phyloP scores from a whole-genome alignment of 2,797 vertebrate genomes.

The Cottoperca gobio region DNA sequence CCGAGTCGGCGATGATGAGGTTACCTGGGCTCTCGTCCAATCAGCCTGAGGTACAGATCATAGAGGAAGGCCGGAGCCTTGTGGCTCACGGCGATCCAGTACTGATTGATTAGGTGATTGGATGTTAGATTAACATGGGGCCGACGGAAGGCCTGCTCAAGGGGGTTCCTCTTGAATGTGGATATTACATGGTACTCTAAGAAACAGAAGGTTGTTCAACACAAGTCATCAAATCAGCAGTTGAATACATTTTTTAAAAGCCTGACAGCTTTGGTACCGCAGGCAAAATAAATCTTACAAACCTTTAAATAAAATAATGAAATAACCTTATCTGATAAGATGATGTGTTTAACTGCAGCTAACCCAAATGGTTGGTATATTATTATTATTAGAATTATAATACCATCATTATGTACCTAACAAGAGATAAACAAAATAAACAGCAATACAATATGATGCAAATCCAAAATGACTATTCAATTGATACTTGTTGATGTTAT shows the following conservation, averaged over 20 bases:
- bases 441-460: not conserved
- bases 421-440: not conserved
- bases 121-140: slow-evolving; percentile 99
- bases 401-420: not conserved
- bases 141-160: slow-evolving; percentile 99
- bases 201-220: slow-evolving; percentile 91
- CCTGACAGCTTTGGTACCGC: not conserved
- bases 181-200: slow-evolving; percentile 99
- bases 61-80: slow-evolving; percentile 99
- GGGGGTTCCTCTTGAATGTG: slow-evolving; percentile 99
- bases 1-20: slow-evolving; percentile 76
- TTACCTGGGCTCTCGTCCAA: slow-evolving; percentile 99
- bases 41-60: slow-evolving; percentile 99
- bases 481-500: not conserved
- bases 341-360: not conserved
- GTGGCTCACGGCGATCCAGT: slow-evolving; percentile 99
- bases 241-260: not conserved
- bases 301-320: not conserved
- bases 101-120: slow-evolving; percentile 99
- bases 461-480: not conserved
- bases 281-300: not conserved
- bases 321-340: not conserved
- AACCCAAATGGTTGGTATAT: not conserved
- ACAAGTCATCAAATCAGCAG: slow-evolving; percentile 62
- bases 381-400: no score